Evolutionary conservation across 2,888 invertebrate species (phyloP), one percentile per base, ranked within the genome.

Genomic region (Pseudococcus jackbeardsleyi): DNA sequence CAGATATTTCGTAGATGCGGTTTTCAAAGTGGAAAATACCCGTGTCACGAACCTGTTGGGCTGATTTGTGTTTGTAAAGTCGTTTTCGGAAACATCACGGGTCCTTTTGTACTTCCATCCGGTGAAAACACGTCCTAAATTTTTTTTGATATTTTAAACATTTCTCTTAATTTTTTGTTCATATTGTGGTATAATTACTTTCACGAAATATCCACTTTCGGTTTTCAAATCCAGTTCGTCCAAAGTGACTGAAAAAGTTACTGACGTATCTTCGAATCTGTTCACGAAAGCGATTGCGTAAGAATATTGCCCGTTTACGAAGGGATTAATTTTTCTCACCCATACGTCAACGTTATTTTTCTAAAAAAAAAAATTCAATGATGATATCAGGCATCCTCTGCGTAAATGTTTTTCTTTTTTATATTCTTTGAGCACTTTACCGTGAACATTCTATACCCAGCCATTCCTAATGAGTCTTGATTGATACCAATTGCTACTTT

Each of bases 391-490:
- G 15, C 59, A 15, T 59, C 5, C 8, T n/a, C 1, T n/a, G n/a
- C 4, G 2, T 5, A n/a, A n/a, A 17, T n/a, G 19, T 5, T 59
- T 59, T 15, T 59, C 7, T 19, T 86, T 12, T 9, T 87, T 42
- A 19, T 89, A 15, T 15, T 77, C 39, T 64, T 17, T 33, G 12
- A 72, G 17, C 17, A 72, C 72, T 92, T 91, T 89, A 92, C 93
- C 86, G 91, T 91, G 33, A 91, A 90, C 26, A 93, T 89, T 84
- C 94, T 91, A 84, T 91, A 91, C 4, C 95, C 95, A 91, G 94
- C 94, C 84, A 94, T 93, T 8, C 95, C 95, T 88, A 94, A 90
- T 2, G 91, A 91, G 91, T 95, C 95, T 91, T 95, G 95, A 91
- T 95, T 94, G 11, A 95, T 93, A 12, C 93, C 93, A 90, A 95